phyloP scores from a whole-genome alignment of 2,113 vertebrate genomes.

The Upupa epops region DNA sequence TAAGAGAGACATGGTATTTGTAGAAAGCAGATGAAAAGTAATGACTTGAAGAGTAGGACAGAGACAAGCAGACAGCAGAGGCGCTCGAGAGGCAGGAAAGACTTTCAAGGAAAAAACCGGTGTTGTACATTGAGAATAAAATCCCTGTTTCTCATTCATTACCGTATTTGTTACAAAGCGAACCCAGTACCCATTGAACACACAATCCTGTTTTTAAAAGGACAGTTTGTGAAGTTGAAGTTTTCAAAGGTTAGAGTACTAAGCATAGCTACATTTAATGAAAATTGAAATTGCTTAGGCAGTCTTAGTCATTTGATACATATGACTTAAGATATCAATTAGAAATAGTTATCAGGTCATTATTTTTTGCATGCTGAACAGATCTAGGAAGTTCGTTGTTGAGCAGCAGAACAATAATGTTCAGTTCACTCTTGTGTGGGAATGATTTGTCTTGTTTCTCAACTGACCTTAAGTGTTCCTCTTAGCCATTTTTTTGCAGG shows the following conservation, averaged over 20 bases:
- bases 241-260: neutral
- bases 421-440: neutral
- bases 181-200: neutral
- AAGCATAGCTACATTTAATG: neutral
- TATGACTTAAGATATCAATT: neutral
- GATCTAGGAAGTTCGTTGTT: neutral
- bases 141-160: neutral
- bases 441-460: neutral
- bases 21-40: neutral
- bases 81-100: neutral
- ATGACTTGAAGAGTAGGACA: neutral
- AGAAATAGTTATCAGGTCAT: neutral
- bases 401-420: neutral
- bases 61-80: neutral
- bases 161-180: neutral
- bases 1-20: neutral
- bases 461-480: neutral
- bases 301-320: fast-evolving
- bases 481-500: neutral
- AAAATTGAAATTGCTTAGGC: neutral
- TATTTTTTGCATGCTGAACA: neutral
- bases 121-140: neutral
- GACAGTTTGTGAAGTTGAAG: neutral
- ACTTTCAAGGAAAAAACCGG: neutral
- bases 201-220: neutral